Base-by-base conservation (phyloP, 2,888 invertebrate species). In the Nezara viridula region DNA sequence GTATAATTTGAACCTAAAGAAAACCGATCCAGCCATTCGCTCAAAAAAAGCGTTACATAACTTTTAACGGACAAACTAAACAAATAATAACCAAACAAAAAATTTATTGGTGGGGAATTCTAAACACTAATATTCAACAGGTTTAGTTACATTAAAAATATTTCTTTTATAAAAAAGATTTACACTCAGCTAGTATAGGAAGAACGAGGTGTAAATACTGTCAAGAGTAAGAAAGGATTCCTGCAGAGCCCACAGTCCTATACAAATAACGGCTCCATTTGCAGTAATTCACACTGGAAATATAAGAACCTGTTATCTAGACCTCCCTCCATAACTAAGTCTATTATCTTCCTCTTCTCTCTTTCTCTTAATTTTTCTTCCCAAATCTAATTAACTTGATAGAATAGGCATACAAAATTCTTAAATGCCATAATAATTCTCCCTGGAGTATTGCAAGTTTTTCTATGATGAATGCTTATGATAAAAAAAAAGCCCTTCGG, bases 221-320 rank as follows among this genome's bases (percentile, higher is more conserved):
- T 77, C 16, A 40, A 40, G 40, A 77, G n/a, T n/a, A 44, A 81
- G 81, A 81, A 44, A 44, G 81, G 44, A 81, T 44, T 81, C n/a
- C 44, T n/a, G 14, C 44, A 21, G 44, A 44, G n/a, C n/a, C 44
- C 44, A n/a, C 2, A 81, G 81, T n/a, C 44, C 40, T 81, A 81
- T 81, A 81, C 81, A 81, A 81, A 81, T 81, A 81, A 81, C 81
- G n/a, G 44, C 81, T 81, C 44, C 81, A 81, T 81, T 81, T 81
- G 81, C 81, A 81, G 81, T 81, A 81, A 44, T 81, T 81, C 81
- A 81, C 44, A 24, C n/a, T n/a, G 81, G 44, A 81, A 81, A 81
- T 81, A 81, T 81, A 81, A 81, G 81, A 81, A 81, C 44, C 44
- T 81, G 44, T n/a, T 81, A 81, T 81, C 81, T 81, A 40, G 40